Evolutionary conservation across 2,113 vertebrate species (phyloP).

Genomic region (Seriola rivoliana): DNA sequence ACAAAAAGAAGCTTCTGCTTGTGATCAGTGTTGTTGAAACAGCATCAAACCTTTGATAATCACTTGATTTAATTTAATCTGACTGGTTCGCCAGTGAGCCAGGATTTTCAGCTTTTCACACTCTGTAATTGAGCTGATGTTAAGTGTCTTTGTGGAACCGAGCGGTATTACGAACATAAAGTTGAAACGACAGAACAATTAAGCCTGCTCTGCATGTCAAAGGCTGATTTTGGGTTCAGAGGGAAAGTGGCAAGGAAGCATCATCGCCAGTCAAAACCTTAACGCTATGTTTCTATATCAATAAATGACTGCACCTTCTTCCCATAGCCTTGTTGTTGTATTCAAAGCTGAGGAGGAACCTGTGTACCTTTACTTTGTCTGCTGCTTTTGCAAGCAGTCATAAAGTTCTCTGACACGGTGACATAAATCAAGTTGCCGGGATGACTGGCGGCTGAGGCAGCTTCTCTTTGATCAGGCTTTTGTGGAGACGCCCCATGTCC

Average conservation of each 20-base stretch:
- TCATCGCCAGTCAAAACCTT: slow-evolving; percentile 12
- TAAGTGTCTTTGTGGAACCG: slow-evolving; percentile 45
- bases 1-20: slow-evolving; percentile 42
- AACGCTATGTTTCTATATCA: slow-evolving; percentile 2
- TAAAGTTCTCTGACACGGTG: slow-evolving; percentile 74
- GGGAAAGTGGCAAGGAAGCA: slow-evolving; percentile 12
- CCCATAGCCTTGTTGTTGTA: slow-evolving; percentile 2
- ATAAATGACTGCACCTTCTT: slow-evolving; percentile 1
- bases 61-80: slow-evolving; percentile 57
- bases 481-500: slow-evolving; percentile 85
- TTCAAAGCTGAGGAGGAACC: slow-evolving; percentile 22
- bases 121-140: slow-evolving; percentile 57
- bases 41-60: slow-evolving; percentile 56
- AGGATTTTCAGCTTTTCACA: slow-evolving; percentile 56
- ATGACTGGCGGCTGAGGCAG: slow-evolving; percentile 85
- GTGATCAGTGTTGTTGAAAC: slow-evolving; percentile 55
- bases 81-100: slow-evolving; percentile 39
- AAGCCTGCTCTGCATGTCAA: slow-evolving; percentile 36
- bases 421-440: slow-evolving; percentile 80
- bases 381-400: slow-evolving; percentile 60
- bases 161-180: slow-evolving; percentile 33
- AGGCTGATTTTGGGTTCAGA: slow-evolving; percentile 29
- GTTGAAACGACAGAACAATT: slow-evolving; percentile 45
- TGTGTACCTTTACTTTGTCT: slow-evolving; percentile 51
- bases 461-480: slow-evolving; percentile 89